Evolutionary conservation across 2,113 vertebrate genomes (phyloP).

Genomic region (Callithrix jacchus): DNA sequence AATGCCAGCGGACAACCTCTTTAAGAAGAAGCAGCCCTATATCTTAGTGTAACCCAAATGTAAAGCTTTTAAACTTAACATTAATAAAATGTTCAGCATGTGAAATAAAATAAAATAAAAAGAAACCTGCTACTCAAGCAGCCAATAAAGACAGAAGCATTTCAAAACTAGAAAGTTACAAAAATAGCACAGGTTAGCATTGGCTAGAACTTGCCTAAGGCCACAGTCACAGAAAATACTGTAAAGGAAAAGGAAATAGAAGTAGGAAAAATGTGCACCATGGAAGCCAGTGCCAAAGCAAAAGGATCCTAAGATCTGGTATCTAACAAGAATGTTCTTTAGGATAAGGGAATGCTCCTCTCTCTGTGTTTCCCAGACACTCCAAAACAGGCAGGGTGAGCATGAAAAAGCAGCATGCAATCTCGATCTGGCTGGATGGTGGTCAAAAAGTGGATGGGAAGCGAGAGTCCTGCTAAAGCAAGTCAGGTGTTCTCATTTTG

Average conservation of each 20-base stretch:
- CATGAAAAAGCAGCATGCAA: background rate
- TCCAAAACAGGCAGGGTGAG: background rate
- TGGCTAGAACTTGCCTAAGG: background rate
- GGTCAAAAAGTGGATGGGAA: background rate
- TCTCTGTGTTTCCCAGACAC: background rate
- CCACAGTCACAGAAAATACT: background rate
- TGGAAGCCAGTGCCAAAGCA: background rate
- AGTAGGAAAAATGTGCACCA: background rate
- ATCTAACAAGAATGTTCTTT: background rate
- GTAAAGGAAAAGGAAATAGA: constrained; percentile 1
- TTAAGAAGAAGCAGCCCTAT: too few species aligned
- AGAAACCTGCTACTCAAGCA: background rate
- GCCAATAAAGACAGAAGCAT: background rate
- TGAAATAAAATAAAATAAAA: too few species aligned
- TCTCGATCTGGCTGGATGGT: background rate
- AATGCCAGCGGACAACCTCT: too few species aligned
- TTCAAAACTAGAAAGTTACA: background rate
- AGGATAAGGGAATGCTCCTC: background rate
- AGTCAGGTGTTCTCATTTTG: background rate
- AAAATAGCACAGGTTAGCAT: background rate
- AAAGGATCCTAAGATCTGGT: background rate
- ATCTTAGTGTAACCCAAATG: too few species aligned
- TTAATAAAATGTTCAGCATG: too few species aligned
- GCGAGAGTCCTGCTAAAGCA: background rate
- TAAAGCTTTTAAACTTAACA: too few species aligned